Evolutionary conservation across 2,888 invertebrate genomes (phyloP), one percentile per base, ranked within the genome.

Genomic region (Eilema caniola): DNA sequence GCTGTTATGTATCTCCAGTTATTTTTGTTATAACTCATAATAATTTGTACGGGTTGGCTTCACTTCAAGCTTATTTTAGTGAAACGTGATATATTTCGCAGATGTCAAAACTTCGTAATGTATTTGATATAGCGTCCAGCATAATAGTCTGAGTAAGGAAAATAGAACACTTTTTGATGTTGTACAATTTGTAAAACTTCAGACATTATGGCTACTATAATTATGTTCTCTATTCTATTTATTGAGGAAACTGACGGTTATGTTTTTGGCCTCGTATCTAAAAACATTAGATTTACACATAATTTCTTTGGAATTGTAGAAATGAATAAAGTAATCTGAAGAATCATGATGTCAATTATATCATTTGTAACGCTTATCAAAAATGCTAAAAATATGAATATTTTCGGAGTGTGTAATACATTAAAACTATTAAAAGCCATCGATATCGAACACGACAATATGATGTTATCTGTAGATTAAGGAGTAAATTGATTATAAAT

Each of bases 31-130:
- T 53, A 62, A 72, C 67, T 68, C 62, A 70, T 69, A 69, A 70
- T 69, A 69, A 71, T 62, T 73, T 62, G 63, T 41, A 67, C 64
- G 25, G 61, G 47, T 74, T 79, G 73, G 74, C 73, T 66, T 71
- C 47, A 60, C 12, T 73, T 80, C 74, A 73, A 75, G 37, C 37
- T 61, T 47, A 10, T 62, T 69, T 66, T 67, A 73, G 59, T 62
- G 61, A 56, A 61, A 65, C 70, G 68, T 61, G 57, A 63, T 59
- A 56, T 68, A 69, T 66, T 71, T 62, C 31, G n/a, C n/a, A 0
- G 25, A 66, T 69, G 75, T 72, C 66, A 73, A 71, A 78, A 73
- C 66, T 67, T 62, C 23, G 28, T 60, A 62, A 56, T 71, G 59
- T 64, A 53, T 69, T 67, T 76, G 47, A 74, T 74, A 70, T 73